phyloP scores from a whole-genome alignment of 2,113 vertebrate genomes.

The Pygoscelis antarcticus region DNA sequence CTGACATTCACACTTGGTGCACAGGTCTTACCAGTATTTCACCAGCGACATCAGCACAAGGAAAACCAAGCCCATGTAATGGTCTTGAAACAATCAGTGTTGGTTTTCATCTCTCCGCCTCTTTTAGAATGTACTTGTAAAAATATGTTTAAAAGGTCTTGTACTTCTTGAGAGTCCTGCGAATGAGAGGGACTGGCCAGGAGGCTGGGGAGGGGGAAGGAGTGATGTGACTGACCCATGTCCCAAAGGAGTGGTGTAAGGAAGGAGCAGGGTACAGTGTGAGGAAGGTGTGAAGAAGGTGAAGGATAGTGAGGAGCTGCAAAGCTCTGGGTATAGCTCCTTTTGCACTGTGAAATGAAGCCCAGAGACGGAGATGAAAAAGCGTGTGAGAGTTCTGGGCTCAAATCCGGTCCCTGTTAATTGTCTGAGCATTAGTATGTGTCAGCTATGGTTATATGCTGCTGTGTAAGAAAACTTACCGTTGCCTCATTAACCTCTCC shows the following conservation, averaged over 20 bases:
- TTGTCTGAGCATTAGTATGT: neutral
- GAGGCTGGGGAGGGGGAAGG: neutral
- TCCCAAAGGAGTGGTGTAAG: neutral
- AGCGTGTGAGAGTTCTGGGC: neutral
- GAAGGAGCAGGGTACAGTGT: neutral
- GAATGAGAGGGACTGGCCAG: neutral
- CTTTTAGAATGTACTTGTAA: neutral
- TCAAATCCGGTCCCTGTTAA: neutral
- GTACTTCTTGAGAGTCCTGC: neutral
- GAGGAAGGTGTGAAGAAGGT: neutral
- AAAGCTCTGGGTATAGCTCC: neutral
- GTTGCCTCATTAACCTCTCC: neutral
- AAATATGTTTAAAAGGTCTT: neutral
- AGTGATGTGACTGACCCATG: neutral
- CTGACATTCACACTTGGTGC: neutral
- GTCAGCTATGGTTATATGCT: neutral
- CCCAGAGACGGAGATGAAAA: neutral
- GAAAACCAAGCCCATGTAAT: neutral
- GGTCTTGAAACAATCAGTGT: neutral
- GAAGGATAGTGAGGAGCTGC: neutral
- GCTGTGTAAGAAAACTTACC: neutral
- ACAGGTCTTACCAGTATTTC: neutral
- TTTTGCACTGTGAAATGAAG: fast-evolving
- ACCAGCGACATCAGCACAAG: neutral
- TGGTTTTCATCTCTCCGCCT: neutral